Evolutionary conservation across 2,113 vertebrate genomes (phyloP), one percentile per base, ranked within the genome.

Genomic region (Orientallactaga bullata): DNA sequence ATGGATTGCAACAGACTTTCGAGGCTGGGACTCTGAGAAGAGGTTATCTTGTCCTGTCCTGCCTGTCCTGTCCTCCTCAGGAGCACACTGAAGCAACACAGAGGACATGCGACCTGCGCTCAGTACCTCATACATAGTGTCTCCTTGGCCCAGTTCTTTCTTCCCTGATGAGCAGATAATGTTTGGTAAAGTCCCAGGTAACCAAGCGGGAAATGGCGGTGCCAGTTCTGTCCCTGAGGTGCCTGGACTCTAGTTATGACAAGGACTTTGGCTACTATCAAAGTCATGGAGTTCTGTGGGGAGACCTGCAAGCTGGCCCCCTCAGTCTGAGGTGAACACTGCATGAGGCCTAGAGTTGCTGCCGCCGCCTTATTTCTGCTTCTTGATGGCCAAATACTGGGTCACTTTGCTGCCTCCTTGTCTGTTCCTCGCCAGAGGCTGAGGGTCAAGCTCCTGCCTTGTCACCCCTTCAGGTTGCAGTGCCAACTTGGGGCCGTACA

Each of bases 231-330:
- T 8, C 28, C n/a, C 16, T 3, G 0, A 0, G 39, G 32, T 37
- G 8, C 20, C 63, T 23, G 24, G 15, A 1, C 2, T 61, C 26
- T 0, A 0, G 7, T 5, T 21, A 21, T 73, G 66, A 42, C 0
- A 10, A 39, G 80, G n/a, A 21, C 5, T 0, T 42, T 35, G 51
- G n/a, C 68, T 18, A 24, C 42, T 24, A 61, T 66, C 11, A 42
- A 4, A 13, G 11, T 35, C 35, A 2, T 18, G 35, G 76, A 15
- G 18, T 30, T 30, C 32, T n/a, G 28, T n/a, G 30, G 35, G 5
- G 26, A 21, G 37, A 66, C 47, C 37, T 24, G 11, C 26, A 3
- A 18, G 47, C 60, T 5, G 32, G 5, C 30, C n/a, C 10, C 13
- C 26, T 13, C 7, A 2, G 7, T 17, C 61, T 26, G 83, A 35